Percentiles rank a stretch among this genome's conserved stretches.
Evolutionary conservation across 2,113 vertebrate species (phyloP).

Genomic region (rat (Rattus norvegicus)): GRCr8 NC_086033.1:67833001-67833500

Average conservation of each 20-base stretch:
- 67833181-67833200: not conserved
- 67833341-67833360: not conserved
- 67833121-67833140: not conserved
- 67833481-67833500: not conserved
- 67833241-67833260: not conserved
- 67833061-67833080: not conserved
- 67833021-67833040: not conserved
- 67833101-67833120: not conserved
- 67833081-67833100: not conserved
- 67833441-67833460: conserved; percentile 16
- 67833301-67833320: not conserved
- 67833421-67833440: not conserved
- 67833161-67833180: not conserved
- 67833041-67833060: not conserved
- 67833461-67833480: not conserved
- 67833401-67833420: not conserved
- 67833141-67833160: not conserved
- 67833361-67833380: not conserved
- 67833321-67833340: not conserved
- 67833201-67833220: not conserved
- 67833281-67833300: not conserved
- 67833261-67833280: not conserved
- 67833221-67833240: not conserved
- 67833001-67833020: not conserved
- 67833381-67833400: not conserved